Conservation (phyloP, 2,113 vertebrate genomes). For the Meles meles region DNA sequence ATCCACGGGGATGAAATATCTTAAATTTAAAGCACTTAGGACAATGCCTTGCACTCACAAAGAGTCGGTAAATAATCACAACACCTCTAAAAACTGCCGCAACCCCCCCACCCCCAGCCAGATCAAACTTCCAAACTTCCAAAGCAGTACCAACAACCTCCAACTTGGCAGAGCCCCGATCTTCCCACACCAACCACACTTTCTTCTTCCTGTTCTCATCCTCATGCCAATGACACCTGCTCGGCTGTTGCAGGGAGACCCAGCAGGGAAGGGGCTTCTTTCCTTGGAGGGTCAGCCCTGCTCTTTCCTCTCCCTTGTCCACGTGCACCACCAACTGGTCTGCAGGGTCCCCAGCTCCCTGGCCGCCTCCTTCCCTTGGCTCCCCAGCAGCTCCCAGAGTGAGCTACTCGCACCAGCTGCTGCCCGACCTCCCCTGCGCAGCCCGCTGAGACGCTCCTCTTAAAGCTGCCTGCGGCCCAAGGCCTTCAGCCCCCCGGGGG, state of each 20-base stretch:
- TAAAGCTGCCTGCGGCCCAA: background rate
- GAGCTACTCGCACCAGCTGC: background rate
- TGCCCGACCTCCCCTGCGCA: background rate
- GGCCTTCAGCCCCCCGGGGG: background rate
- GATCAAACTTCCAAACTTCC: background rate
- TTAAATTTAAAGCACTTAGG: background rate
- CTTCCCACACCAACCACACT: background rate
- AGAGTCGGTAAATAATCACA: background rate
- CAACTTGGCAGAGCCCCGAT: background rate
- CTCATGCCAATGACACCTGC: background rate
- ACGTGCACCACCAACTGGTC: background rate
- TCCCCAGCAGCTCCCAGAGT: background rate
- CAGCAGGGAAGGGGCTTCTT: no score
- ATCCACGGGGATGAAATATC: background rate
- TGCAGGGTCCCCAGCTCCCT: background rate
- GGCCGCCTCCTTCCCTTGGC: background rate
- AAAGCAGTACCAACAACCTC: background rate
- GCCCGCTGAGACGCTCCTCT: background rate
- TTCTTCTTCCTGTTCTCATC: background rate
- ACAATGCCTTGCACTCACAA: background rate
- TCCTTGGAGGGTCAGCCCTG: background rate
- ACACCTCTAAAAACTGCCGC: background rate
- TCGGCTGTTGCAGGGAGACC: background rate
- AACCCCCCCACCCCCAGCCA: background rate
- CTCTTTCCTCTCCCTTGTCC: background rate